Evolutionary conservation across 2,888 invertebrate species (phyloP).

Genomic region (Athripsodes cinereus): DNA sequence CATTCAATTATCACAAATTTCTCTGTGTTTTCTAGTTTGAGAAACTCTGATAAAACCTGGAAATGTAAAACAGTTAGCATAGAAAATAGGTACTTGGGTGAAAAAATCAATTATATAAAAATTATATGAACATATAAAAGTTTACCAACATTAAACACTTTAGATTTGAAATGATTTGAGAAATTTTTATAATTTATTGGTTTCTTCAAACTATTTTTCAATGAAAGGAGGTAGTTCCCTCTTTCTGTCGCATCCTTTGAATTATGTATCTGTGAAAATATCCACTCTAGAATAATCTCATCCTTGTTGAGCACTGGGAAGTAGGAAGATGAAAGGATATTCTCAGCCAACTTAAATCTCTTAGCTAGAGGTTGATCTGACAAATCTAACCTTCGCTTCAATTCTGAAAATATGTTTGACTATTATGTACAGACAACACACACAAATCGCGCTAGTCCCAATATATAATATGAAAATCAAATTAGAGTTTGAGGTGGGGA

Average conservation of each 20-base stretch:
- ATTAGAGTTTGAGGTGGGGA: too few species aligned
- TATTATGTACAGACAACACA: too few species aligned
- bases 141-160: conserved; percentile 38
- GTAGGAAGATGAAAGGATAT: conserved; percentile 44
- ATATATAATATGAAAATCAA: too few species aligned
- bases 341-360: conserved; percentile 49
- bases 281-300: conserved; percentile 47
- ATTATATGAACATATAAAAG: not conserved
- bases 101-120: too few species aligned
- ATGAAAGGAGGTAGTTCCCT: conserved; percentile 31
- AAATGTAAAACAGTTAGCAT: too few species aligned
- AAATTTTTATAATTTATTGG: conserved; percentile 34
- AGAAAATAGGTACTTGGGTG: too few species aligned
- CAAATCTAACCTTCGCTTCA: conserved; percentile 44
- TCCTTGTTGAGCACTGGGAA: conserved; percentile 47
- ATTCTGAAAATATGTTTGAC: conserved; percentile 42
- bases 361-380: conserved; percentile 43
- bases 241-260: conserved; percentile 22
- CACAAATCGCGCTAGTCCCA: too few species aligned
- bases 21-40: conserved; percentile 7
- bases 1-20: conserved; percentile 16
- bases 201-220: conserved; percentile 35
- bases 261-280: conserved; percentile 33
- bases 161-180: conserved; percentile 38
- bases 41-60: conserved; percentile 15